phyloP scores from a whole-genome alignment of 2,888 invertebrate genomes.

The Noctua janthe region DNA sequence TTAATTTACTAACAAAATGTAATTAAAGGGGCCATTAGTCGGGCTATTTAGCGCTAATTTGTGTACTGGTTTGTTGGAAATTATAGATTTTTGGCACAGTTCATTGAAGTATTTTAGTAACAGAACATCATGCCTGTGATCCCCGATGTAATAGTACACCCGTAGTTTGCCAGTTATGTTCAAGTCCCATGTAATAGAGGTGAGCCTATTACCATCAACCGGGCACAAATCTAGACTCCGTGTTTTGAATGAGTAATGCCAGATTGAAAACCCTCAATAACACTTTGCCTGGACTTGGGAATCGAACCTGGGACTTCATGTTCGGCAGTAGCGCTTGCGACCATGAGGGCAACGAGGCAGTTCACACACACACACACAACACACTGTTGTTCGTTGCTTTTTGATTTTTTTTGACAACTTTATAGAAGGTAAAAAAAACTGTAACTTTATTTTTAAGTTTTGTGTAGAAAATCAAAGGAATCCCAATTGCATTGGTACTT shows the following conservation, averaged over 20 bases:
- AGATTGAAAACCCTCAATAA: neutral
- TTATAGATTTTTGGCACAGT: constrained; percentile 29
- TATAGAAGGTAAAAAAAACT: too few species aligned
- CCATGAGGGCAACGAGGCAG: neutral
- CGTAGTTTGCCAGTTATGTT: neutral
- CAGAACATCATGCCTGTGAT: neutral
- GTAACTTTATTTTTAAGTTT: too few species aligned
- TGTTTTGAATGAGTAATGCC: neutral
- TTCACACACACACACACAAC: neutral
- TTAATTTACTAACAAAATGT: constrained; percentile 65
- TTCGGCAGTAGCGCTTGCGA: neutral
- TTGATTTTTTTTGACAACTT: neutral
- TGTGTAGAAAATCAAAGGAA: too few species aligned
- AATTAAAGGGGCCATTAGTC: constrained; percentile 65
- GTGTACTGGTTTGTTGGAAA: constrained; percentile 29
- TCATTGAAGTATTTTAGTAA: neutral
- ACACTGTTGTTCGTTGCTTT: neutral
- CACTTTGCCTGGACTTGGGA: neutral
- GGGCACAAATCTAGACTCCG: neutral
- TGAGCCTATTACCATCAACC: neutral
- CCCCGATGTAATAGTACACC: neutral
- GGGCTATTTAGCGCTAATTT: constrained; percentile 62
- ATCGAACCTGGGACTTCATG: neutral
- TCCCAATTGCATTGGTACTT: too few species aligned
- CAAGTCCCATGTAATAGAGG: neutral